A percentile compares a stretch with the other conserved stretches of the same genome.
phyloP scores from a whole-genome alignment of 2,888 invertebrate genomes.

The Oscheius sp. region DNA sequence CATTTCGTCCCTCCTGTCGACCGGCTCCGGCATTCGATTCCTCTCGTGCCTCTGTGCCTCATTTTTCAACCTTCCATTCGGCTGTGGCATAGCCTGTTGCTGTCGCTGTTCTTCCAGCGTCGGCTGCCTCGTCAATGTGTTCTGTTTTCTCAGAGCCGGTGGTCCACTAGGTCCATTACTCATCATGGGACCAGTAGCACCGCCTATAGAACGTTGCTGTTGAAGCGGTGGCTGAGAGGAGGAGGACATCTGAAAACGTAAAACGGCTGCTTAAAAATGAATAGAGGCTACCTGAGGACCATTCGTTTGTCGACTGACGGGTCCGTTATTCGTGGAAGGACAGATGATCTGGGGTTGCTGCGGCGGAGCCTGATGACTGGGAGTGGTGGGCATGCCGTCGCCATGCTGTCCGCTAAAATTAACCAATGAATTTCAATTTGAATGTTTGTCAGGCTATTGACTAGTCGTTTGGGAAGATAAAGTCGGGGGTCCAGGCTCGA shows the following conservation, averaged over 20 bases:
- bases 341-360: slow-evolving; percentile 32
- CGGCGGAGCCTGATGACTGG: not conserved
- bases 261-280: not conserved
- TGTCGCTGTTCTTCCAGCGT: slow-evolving; percentile 43
- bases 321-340: slow-evolving; percentile 11
- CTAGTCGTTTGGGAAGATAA: not conserved
- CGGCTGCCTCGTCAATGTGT: slow-evolving; percentile 47
- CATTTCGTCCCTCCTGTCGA: slow-evolving; percentile 13
- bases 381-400: not conserved
- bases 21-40: slow-evolving; percentile 7
- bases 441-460: not conserved
- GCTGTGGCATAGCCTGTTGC: slow-evolving; percentile 17
- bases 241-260: not conserved
- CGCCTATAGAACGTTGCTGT: slow-evolving; percentile 1
- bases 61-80: slow-evolving; percentile 22
- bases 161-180: slow-evolving; percentile 29
- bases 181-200: not conserved
- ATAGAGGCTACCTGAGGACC: slow-evolving; percentile 23
- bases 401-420: slow-evolving; percentile 6
- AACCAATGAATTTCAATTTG: not conserved
- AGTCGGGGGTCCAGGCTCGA: not conserved
- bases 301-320: slow-evolving; percentile 29
- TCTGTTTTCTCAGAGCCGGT: slow-evolving; percentile 39
- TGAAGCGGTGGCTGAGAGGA: slow-evolving; percentile 1
- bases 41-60: slow-evolving; percentile 3